These are phyloP conservation scores for Pristionchus fissidentatus DNA, from an alignment of 2,888 invertebrate genomes.

Conservation along the genomic window DNA sequence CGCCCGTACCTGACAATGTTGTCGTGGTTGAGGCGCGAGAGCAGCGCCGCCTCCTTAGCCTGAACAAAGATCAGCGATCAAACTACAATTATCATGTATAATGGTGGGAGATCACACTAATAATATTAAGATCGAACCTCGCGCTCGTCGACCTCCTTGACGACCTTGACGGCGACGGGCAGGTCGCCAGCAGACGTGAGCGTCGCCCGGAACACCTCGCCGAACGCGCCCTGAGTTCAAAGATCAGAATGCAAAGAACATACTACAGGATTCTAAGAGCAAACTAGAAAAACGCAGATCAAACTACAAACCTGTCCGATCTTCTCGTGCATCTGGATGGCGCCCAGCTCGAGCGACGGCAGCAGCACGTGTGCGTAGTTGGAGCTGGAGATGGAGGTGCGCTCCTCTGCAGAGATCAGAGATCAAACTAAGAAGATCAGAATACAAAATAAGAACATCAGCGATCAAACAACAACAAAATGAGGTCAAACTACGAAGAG, in stretches of 20 bases:
- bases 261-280: too few relatives aligned
- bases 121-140: too few relatives aligned
- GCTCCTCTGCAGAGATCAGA: constrained; percentile 38
- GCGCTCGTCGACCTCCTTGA: constrained; percentile 51
- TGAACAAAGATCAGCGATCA: background rate
- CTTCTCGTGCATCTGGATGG: constrained; percentile 66
- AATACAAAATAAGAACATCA: background rate
- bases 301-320: constrained; percentile 70
- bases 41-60: constrained; percentile 78
- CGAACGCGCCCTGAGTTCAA: constrained; percentile 70
- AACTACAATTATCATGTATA: background rate
- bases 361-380: constrained; percentile 60
- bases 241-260: background rate
- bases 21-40: constrained; percentile 92
- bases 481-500: constrained; percentile 5
- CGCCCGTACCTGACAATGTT: constrained; percentile 88
- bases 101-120: constrained; percentile 12
- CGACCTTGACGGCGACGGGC: constrained; percentile 59
- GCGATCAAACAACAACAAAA: background rate
- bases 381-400: constrained; percentile 35
- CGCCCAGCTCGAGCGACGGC: constrained; percentile 63
- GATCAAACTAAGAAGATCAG: background rate
- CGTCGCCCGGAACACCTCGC: constrained; percentile 68
- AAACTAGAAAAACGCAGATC: too few relatives aligned
- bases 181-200: constrained; percentile 61